Conservation (phyloP, 2,888 invertebrate species). For the Geophilus truncorum region DNA sequence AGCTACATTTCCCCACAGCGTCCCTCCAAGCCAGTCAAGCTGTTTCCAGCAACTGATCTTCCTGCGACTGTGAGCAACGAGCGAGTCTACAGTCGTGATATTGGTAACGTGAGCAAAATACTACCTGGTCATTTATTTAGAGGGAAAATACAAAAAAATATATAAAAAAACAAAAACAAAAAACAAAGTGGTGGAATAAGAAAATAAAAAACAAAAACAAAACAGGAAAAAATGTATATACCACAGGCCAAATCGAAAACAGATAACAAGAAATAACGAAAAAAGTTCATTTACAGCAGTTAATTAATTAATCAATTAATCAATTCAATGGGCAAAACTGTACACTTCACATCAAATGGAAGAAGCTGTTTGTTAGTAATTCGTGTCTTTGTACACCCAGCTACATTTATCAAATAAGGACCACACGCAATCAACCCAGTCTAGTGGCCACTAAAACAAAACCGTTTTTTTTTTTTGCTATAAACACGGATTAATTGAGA, state of each 20-base stretch:
- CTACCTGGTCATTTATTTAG: neutral
- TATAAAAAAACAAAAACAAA: neutral
- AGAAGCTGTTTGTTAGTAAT: neutral
- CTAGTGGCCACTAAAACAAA: neutral
- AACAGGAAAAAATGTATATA: neutral
- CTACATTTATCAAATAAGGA: neutral
- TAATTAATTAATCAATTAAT: neutral
- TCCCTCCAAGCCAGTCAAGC: neutral
- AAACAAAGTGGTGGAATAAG: neutral
- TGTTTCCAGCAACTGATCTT: neutral
- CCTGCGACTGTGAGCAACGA: neutral
- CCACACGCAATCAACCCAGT: neutral
- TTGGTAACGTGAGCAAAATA: neutral
- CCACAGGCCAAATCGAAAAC: neutral
- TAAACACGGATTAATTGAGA: neutral
- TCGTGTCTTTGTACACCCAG: neutral
- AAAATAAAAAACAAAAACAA: neutral
- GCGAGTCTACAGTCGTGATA: neutral
- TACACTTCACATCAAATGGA: neutral
- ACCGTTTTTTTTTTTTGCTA: neutral
- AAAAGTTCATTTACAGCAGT: neutral
- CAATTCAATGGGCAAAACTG: neutral
- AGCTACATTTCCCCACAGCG: neutral
- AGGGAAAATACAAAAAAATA: neutral
- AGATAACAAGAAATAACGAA: neutral